Evolutionary conservation across 2,888 invertebrate species (phyloP).

Genomic region (Rhagophthalmus giganteus): DNA sequence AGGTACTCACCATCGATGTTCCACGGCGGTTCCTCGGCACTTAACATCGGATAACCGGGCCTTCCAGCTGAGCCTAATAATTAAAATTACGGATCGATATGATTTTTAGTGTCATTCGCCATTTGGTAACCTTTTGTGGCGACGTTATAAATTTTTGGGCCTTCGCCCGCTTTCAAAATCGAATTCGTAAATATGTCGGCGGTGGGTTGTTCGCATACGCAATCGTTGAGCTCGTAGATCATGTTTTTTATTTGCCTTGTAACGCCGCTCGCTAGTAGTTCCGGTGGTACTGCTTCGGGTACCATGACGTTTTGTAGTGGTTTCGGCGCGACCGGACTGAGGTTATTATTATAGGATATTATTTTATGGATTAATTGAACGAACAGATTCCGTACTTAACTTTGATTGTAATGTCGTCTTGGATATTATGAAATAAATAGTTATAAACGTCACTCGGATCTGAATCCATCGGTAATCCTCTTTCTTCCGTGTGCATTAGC

Average conservation of each 20-base stretch:
- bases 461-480: conserved; percentile 45
- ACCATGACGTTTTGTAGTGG: conserved; percentile 50
- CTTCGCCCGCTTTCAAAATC: conserved; percentile 2
- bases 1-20: conserved; percentile 31
- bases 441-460: conserved; percentile 45
- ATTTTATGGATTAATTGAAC: neutral
- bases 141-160: conserved; percentile 7
- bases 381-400: conserved; percentile 6
- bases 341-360: too few species aligned
- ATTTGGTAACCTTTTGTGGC: conserved; percentile 13
- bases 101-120: too few species aligned
- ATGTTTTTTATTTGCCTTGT: conserved; percentile 40
- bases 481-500: conserved; percentile 51
- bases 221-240: conserved; percentile 20
- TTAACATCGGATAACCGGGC: conserved; percentile 21
- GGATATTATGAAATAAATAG: conserved; percentile 42
- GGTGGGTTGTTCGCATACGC: conserved; percentile 11
- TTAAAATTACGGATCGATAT: neutral
- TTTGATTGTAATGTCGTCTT: conserved; percentile 19
- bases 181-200: conserved; percentile 12
- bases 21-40: conserved; percentile 45
- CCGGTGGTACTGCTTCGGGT: conserved; percentile 39
- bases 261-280: conserved; percentile 41
- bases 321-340: conserved; percentile 47
- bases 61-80: conserved; percentile 1